phyloP scores from a whole-genome alignment of 2,888 invertebrate genomes.

The Ceraclea dissimilis region DNA sequence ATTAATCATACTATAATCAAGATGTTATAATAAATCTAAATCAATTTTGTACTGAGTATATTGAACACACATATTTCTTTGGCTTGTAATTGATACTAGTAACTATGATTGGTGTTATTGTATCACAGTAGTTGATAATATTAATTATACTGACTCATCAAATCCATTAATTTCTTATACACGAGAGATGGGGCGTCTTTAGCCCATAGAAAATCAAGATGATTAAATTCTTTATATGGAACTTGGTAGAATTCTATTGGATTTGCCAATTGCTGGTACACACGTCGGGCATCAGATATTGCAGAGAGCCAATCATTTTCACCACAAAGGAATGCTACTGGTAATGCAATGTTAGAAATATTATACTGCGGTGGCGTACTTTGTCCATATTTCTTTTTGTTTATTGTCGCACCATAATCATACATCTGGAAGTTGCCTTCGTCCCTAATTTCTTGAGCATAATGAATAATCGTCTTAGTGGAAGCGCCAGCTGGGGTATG shows the following conservation, averaged over 20 bases:
- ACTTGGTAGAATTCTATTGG: slow-evolving; percentile 53
- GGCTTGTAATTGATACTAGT: too few relatives aligned
- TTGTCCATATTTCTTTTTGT: slow-evolving; percentile 51
- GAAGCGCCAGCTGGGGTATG: slow-evolving; percentile 72
- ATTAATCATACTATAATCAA: too few relatives aligned
- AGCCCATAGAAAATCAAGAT: slow-evolving; percentile 67
- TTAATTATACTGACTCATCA: slow-evolving; percentile 32
- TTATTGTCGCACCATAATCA: slow-evolving; percentile 58
- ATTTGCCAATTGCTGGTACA: slow-evolving; percentile 48
- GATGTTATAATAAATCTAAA: too few relatives aligned
- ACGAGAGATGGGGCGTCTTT: slow-evolving; percentile 54
- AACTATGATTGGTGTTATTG: too few relatives aligned
- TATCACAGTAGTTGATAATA: too few relatives aligned
- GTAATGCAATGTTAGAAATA: slow-evolving; percentile 51
- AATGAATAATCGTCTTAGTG: slow-evolving; percentile 64
- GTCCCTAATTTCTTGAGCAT: slow-evolving; percentile 51
- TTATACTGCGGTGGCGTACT: slow-evolving; percentile 55
- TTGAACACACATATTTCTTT: too few relatives aligned
- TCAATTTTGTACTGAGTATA: too few relatives aligned
- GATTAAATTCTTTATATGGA: slow-evolving; percentile 58
- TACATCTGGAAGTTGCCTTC: slow-evolving; percentile 55
- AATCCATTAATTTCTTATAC: slow-evolving; percentile 45
- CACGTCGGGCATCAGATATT: slow-evolving; percentile 50
- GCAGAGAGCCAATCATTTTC: slow-evolving; percentile 69
- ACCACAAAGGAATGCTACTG: slow-evolving; percentile 59